Percentiles rank a stretch among this genome's conserved stretches.
These are phyloP conservation scores for Gymnopithys bicolor DNA, from an alignment of 2,797 vertebrate species.

Conservation along the genomic window DNA sequence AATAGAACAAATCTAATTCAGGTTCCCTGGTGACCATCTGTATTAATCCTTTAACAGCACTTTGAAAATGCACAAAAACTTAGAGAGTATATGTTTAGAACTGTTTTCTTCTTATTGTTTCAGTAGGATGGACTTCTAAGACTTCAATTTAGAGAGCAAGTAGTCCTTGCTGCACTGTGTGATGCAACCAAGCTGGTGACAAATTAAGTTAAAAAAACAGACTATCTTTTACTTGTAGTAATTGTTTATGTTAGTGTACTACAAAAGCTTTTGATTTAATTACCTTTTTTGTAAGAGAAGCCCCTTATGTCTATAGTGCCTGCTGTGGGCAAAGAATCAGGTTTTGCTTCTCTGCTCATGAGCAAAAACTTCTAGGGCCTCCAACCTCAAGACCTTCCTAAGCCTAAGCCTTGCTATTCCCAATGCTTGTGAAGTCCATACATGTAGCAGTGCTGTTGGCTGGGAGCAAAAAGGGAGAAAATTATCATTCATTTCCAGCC, in stretches of 20 bases:
- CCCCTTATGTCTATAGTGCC: neutral
- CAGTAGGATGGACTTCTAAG: neutral
- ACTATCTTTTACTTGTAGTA: neutral
- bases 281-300: neutral
- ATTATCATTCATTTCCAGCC: neutral
- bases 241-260: neutral
- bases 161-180: neutral
- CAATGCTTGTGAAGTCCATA: neutral
- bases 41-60: neutral
- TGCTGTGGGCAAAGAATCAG: neutral
- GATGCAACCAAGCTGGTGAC: neutral
- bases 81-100: neutral
- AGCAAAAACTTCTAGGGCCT: neutral
- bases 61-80: neutral
- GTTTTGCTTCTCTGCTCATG: neutral
- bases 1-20: neutral
- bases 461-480: accelerated
- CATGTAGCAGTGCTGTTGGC: neutral
- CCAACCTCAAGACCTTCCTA: neutral
- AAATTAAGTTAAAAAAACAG: neutral
- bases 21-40: neutral
- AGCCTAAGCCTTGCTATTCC: neutral
- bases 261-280: neutral
- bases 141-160: neutral
- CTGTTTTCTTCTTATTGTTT: neutral